A percentile compares a stretch with the other conserved stretches of the same genome.
These are phyloP conservation scores for Laterallus jamaicensis DNA, from an alignment of 2,113 vertebrate species.

Conservation along the genomic window DNA sequence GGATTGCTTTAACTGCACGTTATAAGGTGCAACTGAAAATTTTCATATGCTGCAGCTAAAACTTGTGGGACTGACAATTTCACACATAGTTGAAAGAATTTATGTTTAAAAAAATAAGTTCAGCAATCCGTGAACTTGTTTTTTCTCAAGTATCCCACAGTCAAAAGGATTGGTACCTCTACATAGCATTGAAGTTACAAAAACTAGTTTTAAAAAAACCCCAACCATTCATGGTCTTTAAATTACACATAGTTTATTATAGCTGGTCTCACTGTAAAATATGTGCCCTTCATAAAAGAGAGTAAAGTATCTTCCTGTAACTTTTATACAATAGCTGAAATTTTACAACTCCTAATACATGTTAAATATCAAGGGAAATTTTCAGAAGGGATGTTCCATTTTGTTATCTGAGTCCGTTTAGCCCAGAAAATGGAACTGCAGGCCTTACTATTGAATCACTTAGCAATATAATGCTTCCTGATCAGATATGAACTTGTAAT, in stretches of 20 bases:
- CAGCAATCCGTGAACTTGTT: neutral
- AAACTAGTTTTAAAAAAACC: rapidly evolving
- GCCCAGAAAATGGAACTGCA: neutral
- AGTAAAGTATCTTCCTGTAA: neutral
- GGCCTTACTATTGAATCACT: neutral
- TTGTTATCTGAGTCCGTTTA: neutral
- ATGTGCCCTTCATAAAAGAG: neutral
- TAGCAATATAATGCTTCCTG: neutral
- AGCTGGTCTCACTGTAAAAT: neutral
- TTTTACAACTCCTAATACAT: neutral
- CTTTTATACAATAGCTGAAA: neutral
- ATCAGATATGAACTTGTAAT: neutral
- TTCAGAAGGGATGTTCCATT: neutral
- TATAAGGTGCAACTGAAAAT: neutral
- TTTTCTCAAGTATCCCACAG: neutral
- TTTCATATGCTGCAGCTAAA: neutral
- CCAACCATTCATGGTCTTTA: neutral
- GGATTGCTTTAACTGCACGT: neutral
- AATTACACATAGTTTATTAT: neutral
- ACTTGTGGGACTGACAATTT: neutral
- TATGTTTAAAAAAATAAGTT: neutral
- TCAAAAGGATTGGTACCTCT: neutral
- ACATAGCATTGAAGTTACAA: neutral
- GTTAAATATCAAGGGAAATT: neutral
- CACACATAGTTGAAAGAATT: neutral